phyloP scores from a whole-genome alignment of 2,797 vertebrate genomes.

The Smutsia temminckii region DNA sequence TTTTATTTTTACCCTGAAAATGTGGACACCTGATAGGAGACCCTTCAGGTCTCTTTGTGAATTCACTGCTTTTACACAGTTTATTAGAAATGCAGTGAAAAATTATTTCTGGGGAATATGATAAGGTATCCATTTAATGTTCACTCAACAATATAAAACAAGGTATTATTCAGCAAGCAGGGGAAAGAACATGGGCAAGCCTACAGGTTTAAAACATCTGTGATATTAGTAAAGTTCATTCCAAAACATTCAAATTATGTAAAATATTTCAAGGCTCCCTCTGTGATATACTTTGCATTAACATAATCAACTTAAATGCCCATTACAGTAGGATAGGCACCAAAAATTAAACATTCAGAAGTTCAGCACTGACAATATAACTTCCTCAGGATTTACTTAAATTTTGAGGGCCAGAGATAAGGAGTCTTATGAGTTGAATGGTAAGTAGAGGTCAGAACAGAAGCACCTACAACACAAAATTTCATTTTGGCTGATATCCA shows the following conservation, averaged over 20 bases:
- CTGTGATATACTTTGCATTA: not conserved
- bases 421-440: not conserved
- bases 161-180: not conserved
- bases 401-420: not conserved
- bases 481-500: not conserved
- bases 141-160: not conserved
- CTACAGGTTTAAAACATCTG: not conserved
- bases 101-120: not conserved
- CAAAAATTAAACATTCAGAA: constrained; percentile 8
- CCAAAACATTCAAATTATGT: not conserved
- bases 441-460: not conserved
- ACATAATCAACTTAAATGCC: constrained; percentile 1
- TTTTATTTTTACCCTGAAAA: not conserved
- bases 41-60: not conserved
- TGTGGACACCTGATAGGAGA: not conserved
- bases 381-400: constrained; percentile 43
- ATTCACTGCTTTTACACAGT: not conserved
- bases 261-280: not conserved
- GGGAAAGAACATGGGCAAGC: not conserved
- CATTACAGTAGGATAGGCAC: not conserved
- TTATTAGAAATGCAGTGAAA: not conserved
- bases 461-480: not conserved
- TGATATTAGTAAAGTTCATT: not conserved
- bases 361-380: not conserved
- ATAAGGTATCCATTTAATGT: not conserved